A percentile compares a stretch with the other conserved stretches of the same genome.
phyloP scores from a whole-genome alignment of 1,140 invertebrate genomes.

The Eupeodes corollae region DNA sequence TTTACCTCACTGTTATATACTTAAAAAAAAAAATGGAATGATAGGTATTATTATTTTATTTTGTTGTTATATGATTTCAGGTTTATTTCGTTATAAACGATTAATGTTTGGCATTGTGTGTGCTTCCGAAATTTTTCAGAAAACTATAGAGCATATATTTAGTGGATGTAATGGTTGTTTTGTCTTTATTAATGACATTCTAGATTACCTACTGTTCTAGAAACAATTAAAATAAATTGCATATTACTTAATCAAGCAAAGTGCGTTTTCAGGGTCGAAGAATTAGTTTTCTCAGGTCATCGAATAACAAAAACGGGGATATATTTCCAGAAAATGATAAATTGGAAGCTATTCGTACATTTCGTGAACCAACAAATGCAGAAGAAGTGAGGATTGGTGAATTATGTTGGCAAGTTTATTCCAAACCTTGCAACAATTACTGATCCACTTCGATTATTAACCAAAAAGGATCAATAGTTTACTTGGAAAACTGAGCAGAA shows the following conservation, averaged over 20 bases:
- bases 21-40: not conserved
- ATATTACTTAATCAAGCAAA: not conserved
- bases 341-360: not conserved
- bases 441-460: conserved; percentile 13
- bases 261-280: not conserved
- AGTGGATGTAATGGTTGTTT: conserved; percentile 14
- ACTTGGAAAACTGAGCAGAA: conserved; percentile 10
- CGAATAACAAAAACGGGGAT: too few relatives aligned
- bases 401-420: conserved; percentile 15
- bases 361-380: not conserved
- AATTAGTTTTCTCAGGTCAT: not conserved
- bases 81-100: conserved; percentile 26
- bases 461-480: conserved; percentile 11
- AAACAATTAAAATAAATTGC: not conserved
- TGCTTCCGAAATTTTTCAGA: conserved; percentile 36
- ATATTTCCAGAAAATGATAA: not conserved
- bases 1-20: not conserved
- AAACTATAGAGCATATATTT: conserved; percentile 24
- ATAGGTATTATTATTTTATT: not conserved
- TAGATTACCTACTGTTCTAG: not conserved
- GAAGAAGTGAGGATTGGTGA: conserved; percentile 13
- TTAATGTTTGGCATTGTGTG: conserved; percentile 23
- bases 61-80: not conserved
- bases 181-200: conserved; percentile 26
- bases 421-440: conserved; percentile 10